These are phyloP conservation scores for Aplodontia rufa DNA, from an alignment of 2,113 vertebrate species.

Conservation along the genomic window DNA sequence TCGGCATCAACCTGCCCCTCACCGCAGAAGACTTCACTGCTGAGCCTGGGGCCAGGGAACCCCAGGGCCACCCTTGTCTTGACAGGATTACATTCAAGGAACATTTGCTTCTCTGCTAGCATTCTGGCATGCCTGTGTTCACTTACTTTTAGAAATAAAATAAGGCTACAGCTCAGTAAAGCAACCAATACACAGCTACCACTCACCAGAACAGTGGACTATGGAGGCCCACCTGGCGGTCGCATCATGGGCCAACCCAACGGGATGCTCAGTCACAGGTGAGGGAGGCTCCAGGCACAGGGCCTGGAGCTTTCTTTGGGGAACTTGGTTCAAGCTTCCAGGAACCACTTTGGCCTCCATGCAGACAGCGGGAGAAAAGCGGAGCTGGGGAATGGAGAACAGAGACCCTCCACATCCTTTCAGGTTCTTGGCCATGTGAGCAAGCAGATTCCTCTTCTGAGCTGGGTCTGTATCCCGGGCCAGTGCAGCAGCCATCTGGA, in stretches of 20 bases:
- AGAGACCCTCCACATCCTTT: rapidly evolving
- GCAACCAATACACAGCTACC: too few relatives aligned
- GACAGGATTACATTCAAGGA: rapidly evolving
- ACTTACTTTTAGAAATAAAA: not conserved
- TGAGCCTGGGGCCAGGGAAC: too few relatives aligned
- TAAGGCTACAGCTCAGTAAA: not conserved
- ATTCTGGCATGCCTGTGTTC: too few relatives aligned
- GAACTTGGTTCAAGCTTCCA: not conserved
- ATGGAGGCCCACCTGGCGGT: too few relatives aligned
- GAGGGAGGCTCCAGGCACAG: not conserved
- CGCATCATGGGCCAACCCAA: rapidly evolving
- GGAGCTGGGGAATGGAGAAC: not conserved
- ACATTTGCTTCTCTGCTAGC: not conserved
- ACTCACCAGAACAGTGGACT: too few relatives aligned
- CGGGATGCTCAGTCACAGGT: too few relatives aligned
- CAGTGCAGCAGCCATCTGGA: not conserved
- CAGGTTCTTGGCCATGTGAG: not conserved
- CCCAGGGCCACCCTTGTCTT: too few relatives aligned
- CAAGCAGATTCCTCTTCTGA: not conserved
- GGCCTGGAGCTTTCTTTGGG: not conserved
- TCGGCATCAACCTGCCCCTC: not conserved
- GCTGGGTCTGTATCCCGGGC: rapidly evolving
- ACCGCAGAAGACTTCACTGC: too few relatives aligned
- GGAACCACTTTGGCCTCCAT: not conserved
- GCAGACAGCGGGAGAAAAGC: too few relatives aligned